Percentiles rank a stretch among this genome's conserved stretches.
Evolutionary conservation across 2,888 invertebrate genomes (phyloP).

Genomic region (Hoplodrina blanda): DNA sequence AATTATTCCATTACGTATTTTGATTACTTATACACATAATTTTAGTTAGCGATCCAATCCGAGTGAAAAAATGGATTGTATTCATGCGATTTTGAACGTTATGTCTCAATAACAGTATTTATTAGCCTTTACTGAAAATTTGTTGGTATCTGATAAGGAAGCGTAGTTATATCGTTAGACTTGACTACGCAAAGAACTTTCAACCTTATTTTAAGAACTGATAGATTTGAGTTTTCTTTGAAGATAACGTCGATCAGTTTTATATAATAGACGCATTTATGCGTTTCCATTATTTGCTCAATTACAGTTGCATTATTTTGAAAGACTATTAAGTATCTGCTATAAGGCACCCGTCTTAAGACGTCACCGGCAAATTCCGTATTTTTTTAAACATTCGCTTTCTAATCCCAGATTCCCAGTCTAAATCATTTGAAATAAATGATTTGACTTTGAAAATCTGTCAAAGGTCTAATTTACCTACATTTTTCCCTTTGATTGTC

Average conservation of each 20-base stretch:
- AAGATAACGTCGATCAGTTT: conserved; percentile 10
- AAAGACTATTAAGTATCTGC: neutral
- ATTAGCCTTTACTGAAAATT: conserved; percentile 36
- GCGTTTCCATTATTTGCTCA: conserved; percentile 21
- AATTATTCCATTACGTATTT: conserved; percentile 39
- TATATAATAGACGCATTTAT: neutral
- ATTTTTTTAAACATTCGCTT: no score
- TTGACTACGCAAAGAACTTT: conserved; percentile 9
- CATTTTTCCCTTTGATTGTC: no score
- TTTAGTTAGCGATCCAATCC: conserved; percentile 3
- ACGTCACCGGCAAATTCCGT: no score
- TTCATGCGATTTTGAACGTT: conserved; percentile 43
- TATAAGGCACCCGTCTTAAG: no score
- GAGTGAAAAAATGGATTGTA: neutral
- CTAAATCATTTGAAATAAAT: no score
- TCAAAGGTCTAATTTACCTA: no score
- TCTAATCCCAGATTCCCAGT: no score
- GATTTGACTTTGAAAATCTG: no score
- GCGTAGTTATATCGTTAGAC: conserved; percentile 28
- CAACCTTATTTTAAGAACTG: conserved; percentile 5
- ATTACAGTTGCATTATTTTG: conserved; percentile 14
- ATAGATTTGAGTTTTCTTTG: conserved; percentile 4
- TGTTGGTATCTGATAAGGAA: conserved; percentile 44
- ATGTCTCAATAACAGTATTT: conserved; percentile 43
- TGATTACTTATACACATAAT: conserved; percentile 20